Percentiles rank a stretch among this genome's conserved stretches.
Evolutionary conservation across 2,113 vertebrate species (phyloP).

Genomic region (Erythrolamprus reginae): DNA sequence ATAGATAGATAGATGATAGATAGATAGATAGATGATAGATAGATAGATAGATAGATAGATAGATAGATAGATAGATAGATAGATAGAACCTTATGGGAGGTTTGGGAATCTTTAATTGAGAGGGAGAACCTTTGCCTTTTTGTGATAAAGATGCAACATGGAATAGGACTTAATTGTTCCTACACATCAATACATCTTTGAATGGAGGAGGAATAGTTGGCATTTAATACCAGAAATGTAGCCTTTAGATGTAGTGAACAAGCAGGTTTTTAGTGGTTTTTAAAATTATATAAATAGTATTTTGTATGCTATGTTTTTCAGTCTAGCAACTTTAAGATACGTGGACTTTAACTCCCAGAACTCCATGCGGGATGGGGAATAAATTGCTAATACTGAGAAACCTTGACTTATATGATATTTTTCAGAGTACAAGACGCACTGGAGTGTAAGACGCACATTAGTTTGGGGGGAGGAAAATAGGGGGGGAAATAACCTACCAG

Average conservation of each 20-base stretch:
- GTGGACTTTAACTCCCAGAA: neutral
- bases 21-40: too few species aligned
- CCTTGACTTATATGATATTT: too few species aligned
- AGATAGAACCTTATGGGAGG: neutral
- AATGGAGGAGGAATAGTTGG: neutral
- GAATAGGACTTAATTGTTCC: neutral
- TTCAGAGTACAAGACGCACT: too few species aligned
- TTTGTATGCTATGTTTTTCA: neutral
- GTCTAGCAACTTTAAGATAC: neutral
- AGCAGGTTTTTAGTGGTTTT: neutral
- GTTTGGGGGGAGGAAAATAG: too few species aligned
- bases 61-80: too few species aligned
- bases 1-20: too few species aligned
- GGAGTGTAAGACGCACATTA: too few species aligned
- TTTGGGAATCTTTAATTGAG: neutral
- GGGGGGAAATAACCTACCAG: too few species aligned
- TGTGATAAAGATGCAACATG: neutral
- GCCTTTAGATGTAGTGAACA: neutral
- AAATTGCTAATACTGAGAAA: neutral
- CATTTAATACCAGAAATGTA: neutral
- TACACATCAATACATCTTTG: neutral
- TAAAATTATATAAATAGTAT: neutral
- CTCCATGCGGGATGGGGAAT: neutral
- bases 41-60: too few species aligned
- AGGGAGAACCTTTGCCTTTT: neutral